Evolutionary conservation across 2,797 vertebrate species (phyloP), one percentile per base, ranked within the genome.

Genomic region (Allobates femoralis): DNA sequence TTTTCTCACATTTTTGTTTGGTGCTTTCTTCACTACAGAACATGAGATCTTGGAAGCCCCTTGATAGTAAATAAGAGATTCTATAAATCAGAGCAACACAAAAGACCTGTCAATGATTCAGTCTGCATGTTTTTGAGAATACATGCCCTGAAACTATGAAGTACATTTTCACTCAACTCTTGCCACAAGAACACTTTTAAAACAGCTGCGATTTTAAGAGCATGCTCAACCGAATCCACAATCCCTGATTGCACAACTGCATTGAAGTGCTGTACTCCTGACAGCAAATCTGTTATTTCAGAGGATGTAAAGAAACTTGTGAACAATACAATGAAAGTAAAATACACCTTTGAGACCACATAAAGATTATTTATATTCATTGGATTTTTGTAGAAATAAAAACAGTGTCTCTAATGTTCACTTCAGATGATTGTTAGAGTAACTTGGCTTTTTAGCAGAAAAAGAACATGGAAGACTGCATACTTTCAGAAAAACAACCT

Each of bases 341-440:
- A 82, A 16, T 69, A 56, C 50, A 71, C 46, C 50, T 82, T 81
- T 56, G 30, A 69, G 64, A 71, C 26, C n/a, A 26, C 58, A 82
- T 71, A 55, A 55, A 51, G 80, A 56, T 82, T 71, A 56, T 82
- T 82, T 82, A 69, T 69, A 71, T 82, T 82, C 66, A 82, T 64
- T 71, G 46, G 51, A 82, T 55, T 71, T 82, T 71, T 82, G 15
- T 11, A 55, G 50, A 21, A 82, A 51, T 50, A 41, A 62, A 62
- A 79, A 62, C 56, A 62, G 28, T 51, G 55, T 7, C 16, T 62
- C 28, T 79, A 23, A 46, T 64, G 56, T 64, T 64, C 60, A 34
- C 12, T 37, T 79, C 37, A 79, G 34, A 62, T 64, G 56, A 28
- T 11, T 80, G 79, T 80, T 66, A 67, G 34, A 62, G 46, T 53